Percentiles rank a stretch among this genome's conserved stretches.
Evolutionary conservation across 2,797 vertebrate genomes (phyloP).

Genomic region (Pseudochirops corinnae): DNA sequence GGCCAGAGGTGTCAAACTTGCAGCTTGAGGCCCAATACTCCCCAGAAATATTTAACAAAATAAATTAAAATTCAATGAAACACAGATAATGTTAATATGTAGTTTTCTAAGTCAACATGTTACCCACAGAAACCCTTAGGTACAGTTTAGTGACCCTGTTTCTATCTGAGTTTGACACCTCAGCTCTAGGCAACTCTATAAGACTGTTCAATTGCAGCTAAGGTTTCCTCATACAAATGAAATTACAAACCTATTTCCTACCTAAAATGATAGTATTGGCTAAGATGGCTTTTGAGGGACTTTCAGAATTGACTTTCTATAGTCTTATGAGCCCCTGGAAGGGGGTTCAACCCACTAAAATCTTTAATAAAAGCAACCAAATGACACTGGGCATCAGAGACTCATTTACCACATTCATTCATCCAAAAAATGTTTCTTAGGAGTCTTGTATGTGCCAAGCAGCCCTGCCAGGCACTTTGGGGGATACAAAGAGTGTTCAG

Average conservation of each 20-base stretch:
- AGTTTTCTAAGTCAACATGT: background rate
- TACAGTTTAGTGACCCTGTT: background rate
- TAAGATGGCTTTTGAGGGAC: background rate
- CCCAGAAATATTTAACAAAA: constrained; percentile 2
- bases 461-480: background rate
- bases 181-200: background rate
- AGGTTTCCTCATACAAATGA: background rate
- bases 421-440: background rate
- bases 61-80: background rate
- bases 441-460: background rate
- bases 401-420: background rate
- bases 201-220: background rate
- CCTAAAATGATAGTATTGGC: background rate
- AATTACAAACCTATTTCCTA: background rate
- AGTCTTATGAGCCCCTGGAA: background rate
- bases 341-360: background rate
- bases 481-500: background rate
- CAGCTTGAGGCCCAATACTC: background rate
- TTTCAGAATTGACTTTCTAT: background rate
- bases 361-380: background rate
- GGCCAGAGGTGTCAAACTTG: background rate
- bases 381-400: background rate
- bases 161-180: background rate
- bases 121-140: background rate
- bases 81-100: background rate